Evolutionary conservation across 64 coral and sea anemone genomes (phyloP).

Genomic region (Montipora cactus): DNA sequence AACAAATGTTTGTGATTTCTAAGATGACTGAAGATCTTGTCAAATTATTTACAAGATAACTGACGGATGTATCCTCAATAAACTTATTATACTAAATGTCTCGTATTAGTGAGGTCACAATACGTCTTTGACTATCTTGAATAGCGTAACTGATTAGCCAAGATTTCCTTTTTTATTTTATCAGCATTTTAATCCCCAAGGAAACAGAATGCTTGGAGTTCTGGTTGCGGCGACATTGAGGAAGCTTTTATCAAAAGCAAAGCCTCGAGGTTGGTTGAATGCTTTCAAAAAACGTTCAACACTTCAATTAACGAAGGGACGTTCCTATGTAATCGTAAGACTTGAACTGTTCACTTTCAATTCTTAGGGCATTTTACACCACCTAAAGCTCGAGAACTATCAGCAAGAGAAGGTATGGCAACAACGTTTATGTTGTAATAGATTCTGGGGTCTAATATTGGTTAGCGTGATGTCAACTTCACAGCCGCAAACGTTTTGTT

Average conservation of each 20-base stretch:
- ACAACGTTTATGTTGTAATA: neutral
- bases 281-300: neutral
- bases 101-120: no score
- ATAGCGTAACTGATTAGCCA: neutral
- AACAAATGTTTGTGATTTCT: no score
- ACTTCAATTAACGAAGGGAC: neutral
- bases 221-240: constrained; percentile 70
- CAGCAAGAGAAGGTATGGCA: constrained; percentile 29
- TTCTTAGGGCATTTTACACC: neutral
- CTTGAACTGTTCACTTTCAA: neutral
- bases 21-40: no score
- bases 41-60: no score
- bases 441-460: no score
- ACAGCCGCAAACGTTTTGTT: no score
- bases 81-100: no score
- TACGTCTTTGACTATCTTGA: neutral
- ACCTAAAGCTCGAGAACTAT: constrained; percentile 9
- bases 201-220: constrained; percentile 67
- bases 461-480: no score
- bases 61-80: no score
- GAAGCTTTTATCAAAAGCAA: constrained; percentile 37
- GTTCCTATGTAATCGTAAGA: neutral
- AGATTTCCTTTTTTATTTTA: neutral
- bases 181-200: constrained; percentile 84
- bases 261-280: neutral